Base-by-base conservation (phyloP, 2,113 vertebrate genomes). In the Dolichotis patagonum region DNA sequence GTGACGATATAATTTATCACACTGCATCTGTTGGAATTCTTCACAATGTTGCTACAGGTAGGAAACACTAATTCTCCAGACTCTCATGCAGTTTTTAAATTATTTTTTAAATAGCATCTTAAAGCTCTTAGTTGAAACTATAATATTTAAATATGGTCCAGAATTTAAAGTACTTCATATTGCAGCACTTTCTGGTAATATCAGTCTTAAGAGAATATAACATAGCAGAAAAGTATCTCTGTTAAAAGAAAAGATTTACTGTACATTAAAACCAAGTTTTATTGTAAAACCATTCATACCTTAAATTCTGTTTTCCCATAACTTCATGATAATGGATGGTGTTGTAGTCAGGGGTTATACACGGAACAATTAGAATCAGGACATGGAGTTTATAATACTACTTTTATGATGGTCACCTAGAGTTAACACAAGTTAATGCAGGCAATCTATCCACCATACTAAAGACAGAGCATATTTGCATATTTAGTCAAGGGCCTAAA, bases 1-100 rank as follows among this genome's bases (percentile, higher is more conserved):
- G 99, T 88, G 99, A 99, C 65, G 99, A 99, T 97, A 99, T 99
- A 86, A 99, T 99, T 98, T 99, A 99, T 98, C 99, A 99, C 97
- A 99, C 99, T 7, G 99, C 99, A 1, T 99, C 99, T 8, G 30
- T 99, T 81, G 99, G 99, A 85, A 99, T 99, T 94, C 99, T 99
- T 96, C 99, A 99, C 95, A 99, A 99, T 86, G 98, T 99, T 96
- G 99, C 99, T 38, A 99, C 99, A 99, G 99, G 99, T 99, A 98
- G 58, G 98, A 97, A 83, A 65, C 17, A 30, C 67, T 84, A 54
- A 71, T 92, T 89, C 84, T 75, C 58, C 20, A 26, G 43, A 54
- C 4, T 14, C 30, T 30, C 38, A 35, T 26, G 38, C 26, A 84
- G 83, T 60, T 83, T 78, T 92, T 46, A 88, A 83, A 77, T 82